Conservation (phyloP, 2,113 vertebrate genomes). For the Ptyas mucosa region DNA sequence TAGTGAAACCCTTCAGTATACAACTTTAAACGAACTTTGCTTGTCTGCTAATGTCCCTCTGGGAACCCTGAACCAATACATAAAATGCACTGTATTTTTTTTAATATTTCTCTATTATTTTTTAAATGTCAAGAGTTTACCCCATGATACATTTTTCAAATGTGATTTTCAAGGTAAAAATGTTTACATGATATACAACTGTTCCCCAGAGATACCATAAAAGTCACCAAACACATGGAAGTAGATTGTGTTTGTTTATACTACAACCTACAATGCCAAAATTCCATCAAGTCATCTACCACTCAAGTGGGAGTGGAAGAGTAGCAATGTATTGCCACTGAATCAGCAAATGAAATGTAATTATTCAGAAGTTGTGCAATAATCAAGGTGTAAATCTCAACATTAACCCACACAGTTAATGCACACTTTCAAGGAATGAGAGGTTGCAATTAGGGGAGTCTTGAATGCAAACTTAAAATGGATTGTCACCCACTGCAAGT, state of each 20-base stretch:
- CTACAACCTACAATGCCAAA: background rate
- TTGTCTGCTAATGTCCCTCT: constrained; percentile 13
- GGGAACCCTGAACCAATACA: constrained; percentile 18
- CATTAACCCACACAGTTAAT: background rate
- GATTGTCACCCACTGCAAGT: background rate
- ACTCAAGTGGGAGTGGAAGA: background rate
- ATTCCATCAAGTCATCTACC: background rate
- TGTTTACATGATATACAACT: background rate
- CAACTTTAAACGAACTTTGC: constrained; percentile 51
- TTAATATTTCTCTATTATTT: background rate
- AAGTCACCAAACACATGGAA: background rate
- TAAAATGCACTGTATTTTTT: background rate
- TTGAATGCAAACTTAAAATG: background rate
- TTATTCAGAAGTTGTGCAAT: background rate
- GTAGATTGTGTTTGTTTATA: background rate
- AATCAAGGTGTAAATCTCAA: background rate
- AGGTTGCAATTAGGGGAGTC: background rate
- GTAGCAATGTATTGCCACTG: accelerated
- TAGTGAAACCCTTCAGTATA: constrained; percentile 22
- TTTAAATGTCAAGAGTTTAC: background rate
- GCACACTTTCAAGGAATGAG: background rate
- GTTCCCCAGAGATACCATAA: background rate
- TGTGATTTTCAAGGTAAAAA: background rate
- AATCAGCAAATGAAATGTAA: background rate
- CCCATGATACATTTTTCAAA: constrained; percentile 14